Evolutionary conservation across 1,140 invertebrate species (phyloP).

Genomic region (Papilio machaon): DNA sequence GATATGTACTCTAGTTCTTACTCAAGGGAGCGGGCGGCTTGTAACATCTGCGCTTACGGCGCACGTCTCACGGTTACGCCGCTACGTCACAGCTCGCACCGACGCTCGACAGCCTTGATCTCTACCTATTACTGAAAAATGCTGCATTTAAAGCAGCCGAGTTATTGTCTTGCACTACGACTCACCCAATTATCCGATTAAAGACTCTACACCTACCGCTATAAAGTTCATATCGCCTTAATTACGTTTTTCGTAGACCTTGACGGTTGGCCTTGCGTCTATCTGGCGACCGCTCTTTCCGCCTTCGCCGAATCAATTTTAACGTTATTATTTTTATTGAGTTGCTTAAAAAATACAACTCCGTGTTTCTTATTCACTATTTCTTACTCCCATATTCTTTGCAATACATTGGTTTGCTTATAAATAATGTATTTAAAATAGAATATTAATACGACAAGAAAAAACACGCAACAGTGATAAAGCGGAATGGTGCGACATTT

Average conservation of each 20-base stretch:
- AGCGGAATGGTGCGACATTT: neutral
- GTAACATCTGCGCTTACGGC: neutral
- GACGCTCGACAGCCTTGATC: slow-evolving; percentile 71
- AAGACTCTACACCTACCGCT: slow-evolving; percentile 48
- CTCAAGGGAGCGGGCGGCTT: neutral
- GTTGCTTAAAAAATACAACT: slow-evolving; percentile 50
- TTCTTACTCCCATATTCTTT: slow-evolving; percentile 28
- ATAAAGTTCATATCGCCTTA: slow-evolving; percentile 62
- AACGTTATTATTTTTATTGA: slow-evolving; percentile 75
- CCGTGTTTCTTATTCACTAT: slow-evolving; percentile 40
- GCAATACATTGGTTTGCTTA: neutral
- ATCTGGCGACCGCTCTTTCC: slow-evolving; percentile 79
- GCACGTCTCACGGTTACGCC: neutral
- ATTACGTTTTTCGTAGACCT: slow-evolving; percentile 68
- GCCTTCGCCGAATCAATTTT: slow-evolving; percentile 80
- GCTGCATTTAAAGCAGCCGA: slow-evolving; percentile 75
- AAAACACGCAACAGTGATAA: neutral
- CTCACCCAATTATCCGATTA: slow-evolving; percentile 45
- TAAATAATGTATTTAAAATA: slow-evolving; percentile 14
- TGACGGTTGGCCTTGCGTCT: slow-evolving; percentile 76
- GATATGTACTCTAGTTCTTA: neutral
- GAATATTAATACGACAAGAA: neutral
- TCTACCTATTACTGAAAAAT: slow-evolving; percentile 80
- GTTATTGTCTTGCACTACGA: slow-evolving; percentile 73
- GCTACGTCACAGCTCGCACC: slow-evolving; percentile 42